Evolutionary conservation across 2,888 invertebrate species (phyloP).

Genomic region (Microplitis manilae): DNA sequence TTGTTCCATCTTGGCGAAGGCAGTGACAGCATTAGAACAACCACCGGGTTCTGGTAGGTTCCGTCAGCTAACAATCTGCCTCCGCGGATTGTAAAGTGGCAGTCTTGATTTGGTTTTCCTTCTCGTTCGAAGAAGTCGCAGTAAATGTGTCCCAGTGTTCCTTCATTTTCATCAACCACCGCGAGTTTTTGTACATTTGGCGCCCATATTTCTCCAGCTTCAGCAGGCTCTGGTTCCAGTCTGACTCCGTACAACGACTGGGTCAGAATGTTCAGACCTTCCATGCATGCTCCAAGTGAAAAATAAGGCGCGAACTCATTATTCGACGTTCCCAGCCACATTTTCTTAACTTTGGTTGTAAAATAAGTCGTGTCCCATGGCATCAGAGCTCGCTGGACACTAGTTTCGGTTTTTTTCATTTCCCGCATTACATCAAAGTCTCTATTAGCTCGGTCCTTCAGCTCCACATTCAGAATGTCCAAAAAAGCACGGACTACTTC

Average conservation of each 20-base stretch:
- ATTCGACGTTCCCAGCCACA: constrained; percentile 80
- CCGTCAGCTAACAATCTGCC: constrained; percentile 86
- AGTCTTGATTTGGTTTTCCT: constrained; percentile 97
- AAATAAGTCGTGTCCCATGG: constrained; percentile 94
- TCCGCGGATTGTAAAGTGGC: constrained; percentile 98
- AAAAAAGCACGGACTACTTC: constrained; percentile 86
- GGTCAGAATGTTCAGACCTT: constrained; percentile 93
- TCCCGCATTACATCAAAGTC: constrained; percentile 85
- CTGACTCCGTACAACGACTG: constrained; percentile 87
- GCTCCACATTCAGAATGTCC: constrained; percentile 80
- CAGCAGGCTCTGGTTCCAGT: constrained; percentile 79
- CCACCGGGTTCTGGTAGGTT: constrained; percentile 90
- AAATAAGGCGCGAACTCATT: constrained; percentile 88
- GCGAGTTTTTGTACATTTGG: constrained; percentile 92
- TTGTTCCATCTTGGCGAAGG: constrained; percentile 82
- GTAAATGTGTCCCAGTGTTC: constrained; percentile 93
- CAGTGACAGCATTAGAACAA: constrained; percentile 93
- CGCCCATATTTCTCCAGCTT: constrained; percentile 87
- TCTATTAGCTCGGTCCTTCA: constrained; percentile 79
- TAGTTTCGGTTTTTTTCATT: constrained; percentile 77
- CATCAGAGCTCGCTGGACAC: constrained; percentile 61
- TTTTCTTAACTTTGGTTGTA: constrained; percentile 81
- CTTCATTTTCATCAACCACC: constrained; percentile 87
- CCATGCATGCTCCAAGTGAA: constrained; percentile 96
- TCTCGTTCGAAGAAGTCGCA: constrained; percentile 95